Conservation (phyloP, 2,113 vertebrate species). For the Myrmecobius fasciatus region DNA sequence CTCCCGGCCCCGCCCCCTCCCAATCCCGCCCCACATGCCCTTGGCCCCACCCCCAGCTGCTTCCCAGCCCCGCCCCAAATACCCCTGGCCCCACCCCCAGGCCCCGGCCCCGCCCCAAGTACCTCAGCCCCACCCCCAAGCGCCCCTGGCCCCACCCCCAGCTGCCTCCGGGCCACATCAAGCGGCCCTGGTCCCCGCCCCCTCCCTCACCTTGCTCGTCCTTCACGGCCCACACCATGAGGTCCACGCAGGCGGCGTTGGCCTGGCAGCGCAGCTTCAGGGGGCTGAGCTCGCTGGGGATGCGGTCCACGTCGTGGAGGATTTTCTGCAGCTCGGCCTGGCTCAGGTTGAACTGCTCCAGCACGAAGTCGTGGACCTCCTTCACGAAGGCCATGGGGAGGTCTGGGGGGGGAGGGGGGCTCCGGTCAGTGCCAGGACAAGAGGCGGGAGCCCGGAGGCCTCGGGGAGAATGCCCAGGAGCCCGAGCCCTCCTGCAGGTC, state of each 20-base stretch:
- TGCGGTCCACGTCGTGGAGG: slow-evolving; percentile 90
- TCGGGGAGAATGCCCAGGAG: too few species aligned
- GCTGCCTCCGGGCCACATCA: slow-evolving; percentile 80
- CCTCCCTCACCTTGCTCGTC: slow-evolving; percentile 92
- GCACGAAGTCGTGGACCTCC: slow-evolving; percentile 97
- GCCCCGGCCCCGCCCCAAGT: not conserved
- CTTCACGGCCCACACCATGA: slow-evolving; percentile 99
- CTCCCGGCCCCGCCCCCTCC: too few species aligned
- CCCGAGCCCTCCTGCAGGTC: too few species aligned
- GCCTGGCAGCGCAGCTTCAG: slow-evolving; percentile 97
- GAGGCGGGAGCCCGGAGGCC: too few species aligned
- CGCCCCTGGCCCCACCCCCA: too few species aligned
- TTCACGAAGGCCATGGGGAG: slow-evolving; percentile 92
- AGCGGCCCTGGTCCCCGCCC: not conserved
- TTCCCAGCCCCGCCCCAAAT: too few species aligned
- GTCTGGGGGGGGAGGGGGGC: too few species aligned
- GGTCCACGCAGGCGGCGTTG: slow-evolving; percentile 96
- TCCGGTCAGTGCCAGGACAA: too few species aligned
- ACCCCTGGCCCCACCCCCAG: too few species aligned
- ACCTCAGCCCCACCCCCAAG: too few species aligned
- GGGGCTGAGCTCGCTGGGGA: slow-evolving; percentile 91
- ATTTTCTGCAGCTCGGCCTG: slow-evolving; percentile 96
- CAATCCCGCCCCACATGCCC: too few species aligned
- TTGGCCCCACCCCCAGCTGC: too few species aligned
- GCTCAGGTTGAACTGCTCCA: slow-evolving; percentile 97